Conservation (phyloP, 1,140 invertebrate genomes). For the Hycleus phaleratus region DNA sequence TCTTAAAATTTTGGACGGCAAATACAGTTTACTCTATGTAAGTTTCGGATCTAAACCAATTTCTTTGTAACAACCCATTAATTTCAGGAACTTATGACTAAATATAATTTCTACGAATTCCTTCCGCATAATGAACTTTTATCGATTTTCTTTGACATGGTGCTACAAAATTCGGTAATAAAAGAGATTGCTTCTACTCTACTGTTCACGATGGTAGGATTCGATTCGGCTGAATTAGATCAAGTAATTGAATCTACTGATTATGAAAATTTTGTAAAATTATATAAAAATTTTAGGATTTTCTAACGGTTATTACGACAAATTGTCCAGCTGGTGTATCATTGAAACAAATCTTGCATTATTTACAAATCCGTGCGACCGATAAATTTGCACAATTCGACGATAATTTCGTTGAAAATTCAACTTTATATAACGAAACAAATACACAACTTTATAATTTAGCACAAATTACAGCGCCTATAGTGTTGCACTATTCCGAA, state of each 20-base stretch:
- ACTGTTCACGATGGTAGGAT: neutral
- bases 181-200: neutral
- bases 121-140: neutral
- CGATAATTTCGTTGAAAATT: constrained; percentile 40
- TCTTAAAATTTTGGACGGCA: neutral
- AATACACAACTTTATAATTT: constrained; percentile 19
- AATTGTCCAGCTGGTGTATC: constrained; percentile 13
- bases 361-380: constrained; percentile 7
- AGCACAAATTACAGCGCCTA: constrained; percentile 10
- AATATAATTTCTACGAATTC: neutral
- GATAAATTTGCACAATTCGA: constrained; percentile 44
- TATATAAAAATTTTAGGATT: constrained; percentile 11
- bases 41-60: neutral
- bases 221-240: neutral
- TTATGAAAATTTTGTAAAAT: constrained; percentile 24
- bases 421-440: constrained; percentile 13
- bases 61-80: neutral
- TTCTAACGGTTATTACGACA: neutral
- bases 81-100: too few species aligned
- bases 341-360: constrained; percentile 16
- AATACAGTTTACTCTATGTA: neutral
- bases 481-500: constrained; percentile 19
- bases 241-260: constrained; percentile 3
- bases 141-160: neutral
- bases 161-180: neutral